phyloP scores from a whole-genome alignment of 64 coral and sea anemone genomes.

The Montipora capricornis region DNA sequence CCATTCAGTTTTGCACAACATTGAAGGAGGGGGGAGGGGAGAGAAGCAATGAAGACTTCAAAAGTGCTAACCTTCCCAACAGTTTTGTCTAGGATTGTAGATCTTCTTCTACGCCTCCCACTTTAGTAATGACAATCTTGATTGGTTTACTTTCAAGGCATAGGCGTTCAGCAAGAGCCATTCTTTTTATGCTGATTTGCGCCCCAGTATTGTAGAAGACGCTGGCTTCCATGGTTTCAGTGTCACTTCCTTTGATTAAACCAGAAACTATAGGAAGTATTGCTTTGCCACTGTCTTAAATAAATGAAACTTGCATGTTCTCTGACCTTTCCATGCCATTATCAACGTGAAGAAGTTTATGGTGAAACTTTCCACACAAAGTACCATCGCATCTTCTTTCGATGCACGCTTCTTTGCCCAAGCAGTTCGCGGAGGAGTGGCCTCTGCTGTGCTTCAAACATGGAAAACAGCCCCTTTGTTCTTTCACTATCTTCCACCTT shows the following conservation, averaged over 20 bases:
- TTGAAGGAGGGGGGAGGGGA: too few species aligned
- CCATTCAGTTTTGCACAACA: too few species aligned
- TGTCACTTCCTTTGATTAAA: constrained; percentile 19
- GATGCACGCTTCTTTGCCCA: constrained; percentile 58
- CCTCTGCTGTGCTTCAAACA: constrained; percentile 74
- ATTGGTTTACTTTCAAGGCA: constrained; percentile 16
- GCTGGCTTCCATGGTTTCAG: neutral
- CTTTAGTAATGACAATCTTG: constrained; percentile 80
- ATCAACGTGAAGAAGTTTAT: constrained; percentile 60
- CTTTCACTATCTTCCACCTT: constrained; percentile 74
- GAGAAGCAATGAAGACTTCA: too few species aligned
- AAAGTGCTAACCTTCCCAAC: too few species aligned
- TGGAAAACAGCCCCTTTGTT: constrained; percentile 69
- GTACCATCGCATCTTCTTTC: constrained; percentile 31
- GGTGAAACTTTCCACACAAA: constrained; percentile 47
- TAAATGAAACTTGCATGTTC: neutral
- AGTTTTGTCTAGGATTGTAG: neutral
- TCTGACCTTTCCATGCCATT: neutral
- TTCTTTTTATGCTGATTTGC: constrained; percentile 68
- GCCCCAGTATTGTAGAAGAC: constrained; percentile 66
- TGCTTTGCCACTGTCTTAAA: constrained; percentile 17
- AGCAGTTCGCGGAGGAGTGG: constrained; percentile 54
- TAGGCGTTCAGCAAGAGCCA: constrained; percentile 38
- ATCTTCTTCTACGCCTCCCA: constrained; percentile 71
- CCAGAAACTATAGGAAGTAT: constrained; percentile 50